Base-by-base conservation (phyloP, 2,797 vertebrate species). In the Gymnopithys bicolor region DNA sequence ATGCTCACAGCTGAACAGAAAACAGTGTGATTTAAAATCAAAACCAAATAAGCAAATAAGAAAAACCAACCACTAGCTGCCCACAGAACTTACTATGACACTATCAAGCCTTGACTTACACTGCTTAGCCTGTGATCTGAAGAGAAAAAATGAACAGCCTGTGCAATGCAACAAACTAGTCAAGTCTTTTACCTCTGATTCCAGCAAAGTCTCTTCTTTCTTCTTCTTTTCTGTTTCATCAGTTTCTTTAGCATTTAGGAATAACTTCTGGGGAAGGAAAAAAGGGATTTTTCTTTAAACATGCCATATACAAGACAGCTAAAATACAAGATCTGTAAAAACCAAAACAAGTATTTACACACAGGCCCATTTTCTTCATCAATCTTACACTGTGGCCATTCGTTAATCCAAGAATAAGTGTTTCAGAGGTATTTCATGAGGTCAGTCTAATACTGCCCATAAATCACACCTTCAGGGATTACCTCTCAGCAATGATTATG, bases 131-230 rank as follows among this genome's bases (percentile, higher is more conserved):
- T 74, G 35, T 19, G 39, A 71, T 37, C 9, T 33, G 10, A 86
- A 89, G 32, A 45, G 2, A 87, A 84, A 55, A 84, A 70, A 28
- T 13, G 3, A 86, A 43, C 6, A 37, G 9, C 32, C 48, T 49
- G 17, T 1, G 4, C 32, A 75, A 51, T 0, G 0, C 5, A 74
- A 25, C 27, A 78, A 45, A 63, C 43, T 0, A 66, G 25, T 48
- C 77, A 7, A 49, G 67, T 59, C 78, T 78, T 66, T 97, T 82
- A 99, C 99, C 97, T 99, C 98, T 46, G 98, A 96, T 75, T 98
- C 96, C 75, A 98, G 95, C 2, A 97, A 98, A 51, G 96, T 55
- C 56, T 79, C 97, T 86, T 98, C 98, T 85, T 98, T 98, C 4
- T 83, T 97, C 39, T 82, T 80, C 49, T 87, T 91, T 73, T 39